These are phyloP conservation scores for Acleris emargana DNA, from an alignment of 2,888 invertebrate genomes.

Conservation along the genomic window DNA sequence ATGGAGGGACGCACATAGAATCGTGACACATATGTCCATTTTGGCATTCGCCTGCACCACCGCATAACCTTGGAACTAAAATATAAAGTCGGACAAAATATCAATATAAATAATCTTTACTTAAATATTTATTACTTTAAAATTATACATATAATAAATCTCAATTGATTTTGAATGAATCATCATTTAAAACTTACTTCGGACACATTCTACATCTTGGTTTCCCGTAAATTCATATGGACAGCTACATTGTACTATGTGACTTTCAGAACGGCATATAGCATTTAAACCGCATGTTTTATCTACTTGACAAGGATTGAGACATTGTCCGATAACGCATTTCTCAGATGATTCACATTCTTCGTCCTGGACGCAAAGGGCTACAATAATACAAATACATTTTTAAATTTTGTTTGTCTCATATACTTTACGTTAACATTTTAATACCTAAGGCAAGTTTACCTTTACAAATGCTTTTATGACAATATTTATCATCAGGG, in stretches of 20 bases:
- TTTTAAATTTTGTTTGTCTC: not conserved
- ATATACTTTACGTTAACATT: no score
- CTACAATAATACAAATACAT: constrained; percentile 64
- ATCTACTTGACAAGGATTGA: constrained; percentile 90
- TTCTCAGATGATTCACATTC: constrained; percentile 92
- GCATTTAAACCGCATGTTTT: constrained; percentile 94
- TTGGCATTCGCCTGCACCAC: constrained; percentile 87
- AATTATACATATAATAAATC: no score
- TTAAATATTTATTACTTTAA: no score
- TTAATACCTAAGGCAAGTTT: constrained; percentile 41
- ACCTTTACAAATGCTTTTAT: constrained; percentile 92
- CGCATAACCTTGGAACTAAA: constrained; percentile 91
- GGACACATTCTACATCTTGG: constrained; percentile 91
- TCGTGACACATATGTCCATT: constrained; percentile 90
- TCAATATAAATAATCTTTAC: no score
- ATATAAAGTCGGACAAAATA: constrained; percentile 39
- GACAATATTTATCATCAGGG: constrained; percentile 90
- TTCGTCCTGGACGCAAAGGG: constrained; percentile 89
- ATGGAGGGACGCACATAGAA: constrained; percentile 91
- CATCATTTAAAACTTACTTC: constrained; percentile 83
- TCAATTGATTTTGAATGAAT: no score
- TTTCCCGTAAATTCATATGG: constrained; percentile 94
- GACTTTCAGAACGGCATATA: constrained; percentile 87
- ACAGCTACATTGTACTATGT: constrained; percentile 91
- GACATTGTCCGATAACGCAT: constrained; percentile 92